Base-by-base conservation (phyloP, 2,888 invertebrate genomes). In the Lasioglossum figueresi region DNA sequence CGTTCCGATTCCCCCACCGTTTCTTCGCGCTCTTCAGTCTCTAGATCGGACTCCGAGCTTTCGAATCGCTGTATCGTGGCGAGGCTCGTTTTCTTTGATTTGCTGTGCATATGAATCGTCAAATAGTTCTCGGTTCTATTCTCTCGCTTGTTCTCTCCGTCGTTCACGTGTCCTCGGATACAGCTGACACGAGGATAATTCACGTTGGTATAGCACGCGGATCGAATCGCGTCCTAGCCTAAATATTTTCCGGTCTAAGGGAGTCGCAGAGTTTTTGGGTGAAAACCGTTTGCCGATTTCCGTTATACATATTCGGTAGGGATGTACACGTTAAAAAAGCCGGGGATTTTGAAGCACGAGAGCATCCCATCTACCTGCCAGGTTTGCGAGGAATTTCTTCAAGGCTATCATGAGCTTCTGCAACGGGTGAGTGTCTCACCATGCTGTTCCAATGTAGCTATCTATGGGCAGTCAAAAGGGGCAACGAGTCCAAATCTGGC, bases 351-450 rank as follows among this genome's bases (percentile, higher is more conserved):
- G 93, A 97, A 97, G 93, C 96, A 97, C 94, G 97, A 96, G 94
- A 96, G 97, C 90, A 96, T 91, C 91, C 95, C 96, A 92, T 95
- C 96, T 93, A 96, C 87, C 90, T 97, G 97, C 91, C 97, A 97
- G 95, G 96, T 97, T 92, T 96, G 97, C 95, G 97, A 97, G 94
- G 97, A 97, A 95, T 97, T 97, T 95, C 96, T 97, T 92, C 95
- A 96, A 92, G 96, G 97, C 93, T 97, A 97, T 94, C 96, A 97
- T 90, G 96, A 97, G 92, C 96, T 97, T 93, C 96, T 97, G 95
- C 96, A 96, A 95, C 96, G 96, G 97, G 97, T 97, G 97, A 96
- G 95, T 95, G 95, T 81, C 37, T 74, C 40, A 66, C 34, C 45
- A 23, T 76, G 14, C 59, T 23, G 93, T 72, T 72, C 23, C 66